Conservation (phyloP, 2,113 vertebrate species). For the Bambusicola thoracicus region DNA sequence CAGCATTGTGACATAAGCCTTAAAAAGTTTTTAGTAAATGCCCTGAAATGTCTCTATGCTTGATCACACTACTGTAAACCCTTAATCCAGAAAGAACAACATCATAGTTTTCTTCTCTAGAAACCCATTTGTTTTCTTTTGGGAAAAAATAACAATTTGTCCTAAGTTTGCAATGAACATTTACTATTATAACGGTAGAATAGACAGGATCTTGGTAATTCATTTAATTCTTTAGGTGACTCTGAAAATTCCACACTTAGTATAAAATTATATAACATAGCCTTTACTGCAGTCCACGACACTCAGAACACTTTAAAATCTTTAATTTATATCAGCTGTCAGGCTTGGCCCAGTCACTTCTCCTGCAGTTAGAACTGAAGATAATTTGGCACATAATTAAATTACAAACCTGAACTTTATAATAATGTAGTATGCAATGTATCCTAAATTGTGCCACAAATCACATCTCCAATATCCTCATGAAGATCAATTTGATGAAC, state of each 20-base stretch:
- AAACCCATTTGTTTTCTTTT: not conserved
- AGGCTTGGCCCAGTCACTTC: constrained; percentile 39
- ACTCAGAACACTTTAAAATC: constrained; percentile 32
- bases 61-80: not conserved
- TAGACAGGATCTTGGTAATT: not conserved
- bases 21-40: not conserved
- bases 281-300: not conserved
- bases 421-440: constrained; percentile 51
- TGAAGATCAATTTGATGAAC: constrained; percentile 66
- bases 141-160: not conserved
- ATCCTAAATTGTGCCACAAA: constrained; percentile 61
- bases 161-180: not conserved
- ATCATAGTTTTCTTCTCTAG: not conserved
- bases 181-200: not conserved
- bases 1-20: not conserved
- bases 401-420: constrained; percentile 69
- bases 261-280: constrained; percentile 32
- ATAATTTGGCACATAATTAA: constrained; percentile 64
- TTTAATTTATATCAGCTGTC: constrained; percentile 51
- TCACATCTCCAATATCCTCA: constrained; percentile 56
- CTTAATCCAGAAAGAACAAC: not conserved
- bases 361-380: constrained; percentile 52
- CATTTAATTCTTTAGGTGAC: not conserved
- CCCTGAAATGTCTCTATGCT: not conserved
- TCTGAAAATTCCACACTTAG: constrained; percentile 7